These are phyloP conservation scores for Cantharis rustica DNA, from an alignment of 2,888 invertebrate species.

Conservation along the genomic window DNA sequence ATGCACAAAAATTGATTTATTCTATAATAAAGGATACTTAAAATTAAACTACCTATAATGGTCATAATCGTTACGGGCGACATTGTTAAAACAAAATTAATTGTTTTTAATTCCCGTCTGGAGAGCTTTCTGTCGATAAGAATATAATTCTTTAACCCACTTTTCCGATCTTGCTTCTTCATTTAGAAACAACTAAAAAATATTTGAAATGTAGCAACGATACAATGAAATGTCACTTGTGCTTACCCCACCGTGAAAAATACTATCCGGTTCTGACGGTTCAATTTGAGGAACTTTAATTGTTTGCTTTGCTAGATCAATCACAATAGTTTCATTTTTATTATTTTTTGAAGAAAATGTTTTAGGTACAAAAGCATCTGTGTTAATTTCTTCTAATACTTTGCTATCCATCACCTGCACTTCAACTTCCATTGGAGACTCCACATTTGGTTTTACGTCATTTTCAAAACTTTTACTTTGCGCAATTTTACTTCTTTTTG, in stretches of 20 bases:
- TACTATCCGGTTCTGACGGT: slow-evolving; percentile 63
- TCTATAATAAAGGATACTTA: background rate
- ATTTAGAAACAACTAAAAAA: slow-evolving; percentile 69
- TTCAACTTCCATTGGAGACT: slow-evolving; percentile 44
- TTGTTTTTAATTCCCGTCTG: slow-evolving; percentile 48
- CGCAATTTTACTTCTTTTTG: background rate
- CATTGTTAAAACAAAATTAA: slow-evolving; percentile 19
- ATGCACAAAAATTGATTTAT: background rate
- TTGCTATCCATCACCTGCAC: slow-evolving; percentile 62
- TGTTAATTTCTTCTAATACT: slow-evolving; percentile 72
- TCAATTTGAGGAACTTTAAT: slow-evolving; percentile 68
- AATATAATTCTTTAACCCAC: slow-evolving; percentile 67
- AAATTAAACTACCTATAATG: slow-evolving; percentile 11
- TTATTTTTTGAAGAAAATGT: slow-evolving; percentile 61
- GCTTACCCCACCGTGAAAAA: slow-evolving; percentile 71
- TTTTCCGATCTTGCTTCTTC: slow-evolving; percentile 72
- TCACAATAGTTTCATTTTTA: slow-evolving; percentile 72
- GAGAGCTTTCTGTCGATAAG: slow-evolving; percentile 53
- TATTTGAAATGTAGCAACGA: slow-evolving; percentile 7
- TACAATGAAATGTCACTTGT: background rate
- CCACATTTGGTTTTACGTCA: slow-evolving; percentile 11
- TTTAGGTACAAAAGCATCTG: slow-evolving; percentile 69
- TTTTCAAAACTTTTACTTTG: slow-evolving; percentile 13
- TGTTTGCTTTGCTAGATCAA: slow-evolving; percentile 73
- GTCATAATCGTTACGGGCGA: slow-evolving; percentile 1